These are phyloP conservation scores for Nyctibius bracteatus DNA, from an alignment of 2,113 vertebrate species.

Conservation along the genomic window DNA sequence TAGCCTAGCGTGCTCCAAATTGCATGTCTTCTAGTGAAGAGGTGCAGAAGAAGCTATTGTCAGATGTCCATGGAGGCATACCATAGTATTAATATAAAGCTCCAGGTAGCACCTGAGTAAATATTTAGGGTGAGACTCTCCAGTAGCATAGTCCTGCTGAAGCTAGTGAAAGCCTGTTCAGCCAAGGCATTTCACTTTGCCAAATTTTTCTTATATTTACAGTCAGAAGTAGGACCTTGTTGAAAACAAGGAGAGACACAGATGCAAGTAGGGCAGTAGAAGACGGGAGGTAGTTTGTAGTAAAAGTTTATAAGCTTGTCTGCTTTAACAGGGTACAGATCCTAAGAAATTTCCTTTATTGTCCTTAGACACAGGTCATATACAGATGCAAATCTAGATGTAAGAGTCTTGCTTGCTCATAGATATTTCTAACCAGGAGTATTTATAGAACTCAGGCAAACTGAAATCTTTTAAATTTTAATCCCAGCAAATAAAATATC, in stretches of 20 bases:
- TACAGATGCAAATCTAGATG: background rate
- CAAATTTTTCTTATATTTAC: background rate
- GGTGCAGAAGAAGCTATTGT: background rate
- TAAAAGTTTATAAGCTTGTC: background rate
- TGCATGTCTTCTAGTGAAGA: background rate
- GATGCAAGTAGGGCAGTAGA: background rate
- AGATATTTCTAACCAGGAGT: background rate
- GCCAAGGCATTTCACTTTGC: background rate
- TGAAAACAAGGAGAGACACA: background rate
- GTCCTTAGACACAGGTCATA: background rate
- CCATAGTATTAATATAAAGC: background rate
- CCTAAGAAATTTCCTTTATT: background rate
- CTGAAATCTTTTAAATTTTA: background rate
- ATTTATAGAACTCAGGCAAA: background rate
- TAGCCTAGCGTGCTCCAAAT: background rate
- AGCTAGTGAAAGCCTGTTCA: background rate
- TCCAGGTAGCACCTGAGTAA: background rate
- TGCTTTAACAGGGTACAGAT: background rate
- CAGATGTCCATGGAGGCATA: background rate
- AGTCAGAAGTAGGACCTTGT: background rate
- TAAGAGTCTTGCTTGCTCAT: background rate
- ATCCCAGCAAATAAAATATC: background rate
- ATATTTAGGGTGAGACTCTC: background rate
- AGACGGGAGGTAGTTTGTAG: background rate
- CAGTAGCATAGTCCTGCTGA: background rate